These are phyloP conservation scores for Timema cristinae DNA, from an alignment of 2,888 invertebrate species.

Conservation along the genomic window DNA sequence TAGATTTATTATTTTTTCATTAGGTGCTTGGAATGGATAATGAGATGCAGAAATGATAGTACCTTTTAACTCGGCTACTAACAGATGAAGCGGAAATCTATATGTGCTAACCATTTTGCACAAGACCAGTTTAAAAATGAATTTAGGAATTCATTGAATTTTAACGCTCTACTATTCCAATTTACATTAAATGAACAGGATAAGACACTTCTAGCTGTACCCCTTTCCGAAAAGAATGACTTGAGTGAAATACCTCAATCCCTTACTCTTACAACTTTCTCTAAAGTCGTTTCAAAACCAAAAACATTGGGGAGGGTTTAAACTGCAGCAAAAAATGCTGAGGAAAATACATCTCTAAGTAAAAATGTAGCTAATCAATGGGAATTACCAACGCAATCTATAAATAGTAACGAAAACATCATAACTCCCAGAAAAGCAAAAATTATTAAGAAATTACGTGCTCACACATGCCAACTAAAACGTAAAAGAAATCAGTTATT, in stretches of 20 bases:
- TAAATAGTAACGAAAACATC: not conserved
- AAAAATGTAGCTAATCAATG: not conserved
- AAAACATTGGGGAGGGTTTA: too few relatives aligned
- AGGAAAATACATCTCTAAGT: too few relatives aligned
- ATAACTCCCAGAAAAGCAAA: not conserved
- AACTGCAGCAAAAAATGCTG: too few relatives aligned
- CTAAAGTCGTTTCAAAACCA: too few relatives aligned
- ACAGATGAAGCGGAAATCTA: not conserved
- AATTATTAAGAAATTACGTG: not conserved
- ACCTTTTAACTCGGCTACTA: not conserved
- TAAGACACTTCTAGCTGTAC: not conserved
- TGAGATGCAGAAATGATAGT: not conserved
- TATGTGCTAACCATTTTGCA: conserved; percentile 7
- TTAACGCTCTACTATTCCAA: not conserved
- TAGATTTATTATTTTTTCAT: too few relatives aligned
- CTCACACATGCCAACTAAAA: not conserved
- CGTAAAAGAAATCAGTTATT: not conserved
- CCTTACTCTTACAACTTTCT: too few relatives aligned
- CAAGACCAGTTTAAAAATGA: not conserved
- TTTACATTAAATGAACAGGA: not conserved
- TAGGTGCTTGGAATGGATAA: conserved; percentile 7
- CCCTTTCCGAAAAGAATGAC: too few relatives aligned
- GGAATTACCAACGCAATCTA: not conserved
- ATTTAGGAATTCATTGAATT: not conserved
- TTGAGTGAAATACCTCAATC: too few relatives aligned